Evolutionary conservation across 2,888 invertebrate species (phyloP), one percentile per base, ranked within the genome.

Genomic region (Erebia palarica): DNA sequence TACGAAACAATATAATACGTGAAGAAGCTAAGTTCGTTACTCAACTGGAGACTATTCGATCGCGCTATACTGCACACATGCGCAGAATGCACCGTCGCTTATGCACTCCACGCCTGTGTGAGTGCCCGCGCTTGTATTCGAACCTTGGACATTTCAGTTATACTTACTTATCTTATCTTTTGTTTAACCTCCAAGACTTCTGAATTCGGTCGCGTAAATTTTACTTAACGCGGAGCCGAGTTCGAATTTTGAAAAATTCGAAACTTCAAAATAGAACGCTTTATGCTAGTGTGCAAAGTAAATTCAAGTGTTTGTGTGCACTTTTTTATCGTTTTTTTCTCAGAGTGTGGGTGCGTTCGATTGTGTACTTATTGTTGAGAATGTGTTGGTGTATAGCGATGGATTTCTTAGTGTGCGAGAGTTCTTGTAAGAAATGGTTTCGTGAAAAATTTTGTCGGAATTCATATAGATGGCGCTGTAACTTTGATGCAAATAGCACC

Each of bases 291-390:
- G 78, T 78, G 78, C 76, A 78, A 76, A 77, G 76, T 78, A 75
- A 76, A 75, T 75, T 75, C 77, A 81, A 76, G 81, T 81, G 77
- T 82, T 84, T 83, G 90, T 91, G 90, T 88, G 90, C 84, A 70
- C 79, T 90, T 92, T 92, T 92, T 93, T 92, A 91, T 90, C 90
- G 91, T 91, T 92, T 93, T 92, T 92, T 91, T 91, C 90, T 88
- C 84, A 78, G 80, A 83, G 93, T 92, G 92, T 92, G 92, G 86
- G 92, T 92, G 90, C 87, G 87, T 91, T 90, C 89, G 88, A 91
- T 92, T 92, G 91, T 93, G 86, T 89, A 81, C 72, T 72, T 73
- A 72, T 69, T 61, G 76, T 70, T 68, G 75, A 61, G 44, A 49
- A 51, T 69, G 74, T 79, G 87, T 85, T 84, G 79, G 86, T 75